phyloP scores from a whole-genome alignment of 2,797 vertebrate genomes.

The Tiaroga cobitis region DNA sequence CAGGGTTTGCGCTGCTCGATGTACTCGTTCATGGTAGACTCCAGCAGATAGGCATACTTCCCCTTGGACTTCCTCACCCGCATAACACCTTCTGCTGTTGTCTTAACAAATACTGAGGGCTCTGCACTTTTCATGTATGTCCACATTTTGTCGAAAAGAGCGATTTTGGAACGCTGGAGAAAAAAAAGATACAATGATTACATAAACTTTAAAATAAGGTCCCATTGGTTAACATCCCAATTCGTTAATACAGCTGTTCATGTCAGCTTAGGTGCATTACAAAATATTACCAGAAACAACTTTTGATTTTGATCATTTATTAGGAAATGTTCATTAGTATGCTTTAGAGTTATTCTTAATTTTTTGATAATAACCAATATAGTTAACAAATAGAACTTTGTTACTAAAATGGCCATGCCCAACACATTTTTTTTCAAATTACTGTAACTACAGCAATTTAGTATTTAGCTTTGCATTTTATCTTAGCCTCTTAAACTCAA shows the following conservation, averaged over 20 bases:
- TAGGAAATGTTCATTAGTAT: not conserved
- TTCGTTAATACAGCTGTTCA: not conserved
- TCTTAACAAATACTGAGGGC: slow-evolving; percentile 99
- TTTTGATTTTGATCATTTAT: not conserved
- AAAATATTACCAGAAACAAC: not conserved
- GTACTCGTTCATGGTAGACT: slow-evolving; percentile 99
- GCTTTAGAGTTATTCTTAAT: not conserved
- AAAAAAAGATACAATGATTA: not conserved
- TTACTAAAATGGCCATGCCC: not conserved
- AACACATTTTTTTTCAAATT: not conserved
- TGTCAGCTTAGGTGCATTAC: not conserved
- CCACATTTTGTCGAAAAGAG: slow-evolving; percentile 99
- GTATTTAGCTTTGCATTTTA: not conserved
- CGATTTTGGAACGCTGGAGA: slow-evolving; percentile 97
- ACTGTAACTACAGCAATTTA: slow-evolving; percentile 9
- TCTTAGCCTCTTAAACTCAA: not conserved
- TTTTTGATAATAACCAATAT: not conserved
- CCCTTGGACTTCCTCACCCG: slow-evolving; percentile 98
- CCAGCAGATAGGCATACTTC: slow-evolving; percentile 98
- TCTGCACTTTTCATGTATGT: slow-evolving; percentile 98
- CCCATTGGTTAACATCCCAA: not conserved
- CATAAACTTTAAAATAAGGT: not conserved
- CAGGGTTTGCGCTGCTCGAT: slow-evolving; percentile 99
- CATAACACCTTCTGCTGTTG: slow-evolving; percentile 96
- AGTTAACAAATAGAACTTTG: not conserved